phyloP scores from a whole-genome alignment of 2,888 invertebrate species.

The Pollenia angustigena region DNA sequence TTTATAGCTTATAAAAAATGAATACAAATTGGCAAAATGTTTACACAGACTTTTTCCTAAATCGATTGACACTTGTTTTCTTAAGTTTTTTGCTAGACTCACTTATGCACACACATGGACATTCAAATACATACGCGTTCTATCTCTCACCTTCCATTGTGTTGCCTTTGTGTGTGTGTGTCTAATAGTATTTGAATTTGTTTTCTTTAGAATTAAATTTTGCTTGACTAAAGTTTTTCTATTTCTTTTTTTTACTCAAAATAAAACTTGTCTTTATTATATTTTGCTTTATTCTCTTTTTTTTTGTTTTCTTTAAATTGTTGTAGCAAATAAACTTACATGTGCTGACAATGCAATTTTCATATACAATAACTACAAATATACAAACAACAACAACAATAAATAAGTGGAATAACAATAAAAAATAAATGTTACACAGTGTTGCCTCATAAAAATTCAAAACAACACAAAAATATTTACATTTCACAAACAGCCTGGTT shows the following conservation, averaged over 20 bases:
- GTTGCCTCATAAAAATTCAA: constrained; percentile 48
- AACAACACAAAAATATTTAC: constrained; percentile 58
- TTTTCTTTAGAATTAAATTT: constrained; percentile 31
- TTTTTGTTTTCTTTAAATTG: constrained; percentile 57
- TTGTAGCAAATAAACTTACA: constrained; percentile 70
- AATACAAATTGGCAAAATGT: constrained; percentile 25
- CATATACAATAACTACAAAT: constrained; percentile 16
- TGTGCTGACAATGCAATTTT: constrained; percentile 71
- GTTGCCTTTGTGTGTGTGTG: background rate
- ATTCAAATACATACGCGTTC: background rate
- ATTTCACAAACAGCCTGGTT: constrained; percentile 28
- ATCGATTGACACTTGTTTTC: constrained; percentile 62
- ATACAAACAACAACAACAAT: constrained; percentile 1
- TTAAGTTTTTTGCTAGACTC: background rate
- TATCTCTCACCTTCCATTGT: no score
- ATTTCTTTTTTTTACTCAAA: constrained; percentile 14
- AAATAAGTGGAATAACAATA: constrained; percentile 25
- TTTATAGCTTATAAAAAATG: constrained; percentile 21
- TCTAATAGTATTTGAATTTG: constrained; percentile 50
- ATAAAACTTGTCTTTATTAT: constrained; percentile 60
- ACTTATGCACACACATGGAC: background rate
- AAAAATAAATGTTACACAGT: constrained; percentile 51
- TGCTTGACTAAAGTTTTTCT: constrained; percentile 18
- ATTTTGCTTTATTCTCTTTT: constrained; percentile 1
- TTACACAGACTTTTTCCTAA: constrained; percentile 30